These are phyloP conservation scores for Chionomys nivalis DNA, from an alignment of 2,113 vertebrate genomes.

Conservation along the genomic window DNA sequence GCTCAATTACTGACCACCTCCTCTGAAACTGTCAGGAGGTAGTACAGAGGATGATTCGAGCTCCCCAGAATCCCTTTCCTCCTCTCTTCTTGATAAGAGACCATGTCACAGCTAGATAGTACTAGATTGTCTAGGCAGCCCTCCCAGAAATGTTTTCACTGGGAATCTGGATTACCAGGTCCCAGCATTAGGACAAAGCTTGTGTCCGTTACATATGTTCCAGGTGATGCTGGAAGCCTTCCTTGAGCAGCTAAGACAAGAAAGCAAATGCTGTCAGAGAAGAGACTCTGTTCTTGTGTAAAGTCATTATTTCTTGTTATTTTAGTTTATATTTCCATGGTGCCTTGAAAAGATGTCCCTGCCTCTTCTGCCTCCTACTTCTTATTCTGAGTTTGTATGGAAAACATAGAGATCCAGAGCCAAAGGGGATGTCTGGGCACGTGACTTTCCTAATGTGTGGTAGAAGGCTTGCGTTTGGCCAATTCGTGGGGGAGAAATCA, in stretches of 20 bases:
- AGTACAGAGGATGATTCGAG: constrained; percentile 50
- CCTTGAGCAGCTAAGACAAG: background rate
- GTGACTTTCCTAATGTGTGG: background rate
- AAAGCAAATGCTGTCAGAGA: background rate
- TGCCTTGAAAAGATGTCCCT: background rate
- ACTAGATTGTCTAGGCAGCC: background rate
- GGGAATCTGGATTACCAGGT: background rate
- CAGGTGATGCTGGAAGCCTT: background rate
- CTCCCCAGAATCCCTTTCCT: constrained; percentile 31
- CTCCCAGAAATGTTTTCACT: background rate
- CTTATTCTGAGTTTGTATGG: background rate
- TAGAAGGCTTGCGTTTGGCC: background rate
- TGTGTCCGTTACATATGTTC: background rate
- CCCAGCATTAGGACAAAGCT: background rate
- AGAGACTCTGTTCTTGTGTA: background rate
- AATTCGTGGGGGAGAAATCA: background rate
- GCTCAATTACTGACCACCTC: constrained; percentile 68
- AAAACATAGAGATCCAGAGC: background rate
- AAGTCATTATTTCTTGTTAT: background rate
- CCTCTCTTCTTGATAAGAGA: constrained; percentile 64
- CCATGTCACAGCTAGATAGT: constrained; percentile 57
- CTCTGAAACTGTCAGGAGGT: constrained; percentile 60
- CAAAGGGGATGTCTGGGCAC: background rate
- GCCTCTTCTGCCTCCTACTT: background rate
- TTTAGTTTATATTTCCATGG: background rate